Evolutionary conservation across 2,888 invertebrate species (phyloP).

Genomic region (Leptinotarsa peninsularis): DNA sequence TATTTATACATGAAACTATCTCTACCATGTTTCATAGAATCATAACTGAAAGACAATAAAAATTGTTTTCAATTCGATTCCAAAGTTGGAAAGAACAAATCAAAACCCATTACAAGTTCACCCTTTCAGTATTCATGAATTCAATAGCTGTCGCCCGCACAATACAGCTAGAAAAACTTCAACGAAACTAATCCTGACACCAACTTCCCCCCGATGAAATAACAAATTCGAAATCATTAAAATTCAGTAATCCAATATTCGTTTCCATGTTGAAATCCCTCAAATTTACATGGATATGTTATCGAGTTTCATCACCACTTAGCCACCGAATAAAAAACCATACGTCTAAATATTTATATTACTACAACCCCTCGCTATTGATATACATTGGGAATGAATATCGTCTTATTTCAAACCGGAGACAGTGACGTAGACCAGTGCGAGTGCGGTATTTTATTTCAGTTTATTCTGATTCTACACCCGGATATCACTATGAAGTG

Average conservation of each 20-base stretch:
- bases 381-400: constrained; percentile 29
- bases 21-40: no score
- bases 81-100: no score
- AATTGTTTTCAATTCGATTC: no score
- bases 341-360: constrained; percentile 55
- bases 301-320: constrained; percentile 51
- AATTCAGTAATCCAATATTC: constrained; percentile 45
- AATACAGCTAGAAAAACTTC: not conserved
- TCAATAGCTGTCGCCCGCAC: not conserved
- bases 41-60: no score
- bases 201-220: constrained; percentile 21
- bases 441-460: no score
- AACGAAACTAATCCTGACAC: constrained; percentile 2
- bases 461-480: no score
- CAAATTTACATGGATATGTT: constrained; percentile 53
- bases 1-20: no score
- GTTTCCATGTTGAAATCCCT: constrained; percentile 45
- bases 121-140: not conserved
- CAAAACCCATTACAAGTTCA: no score
- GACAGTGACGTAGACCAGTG: constrained; percentile 17
- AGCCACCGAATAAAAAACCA: constrained; percentile 52
- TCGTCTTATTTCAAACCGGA: constrained; percentile 31
- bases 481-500: no score
- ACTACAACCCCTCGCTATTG: constrained; percentile 42
- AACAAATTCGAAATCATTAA: constrained; percentile 41